phyloP scores from a whole-genome alignment of 2,797 vertebrate species.

The Channallabes apus region DNA sequence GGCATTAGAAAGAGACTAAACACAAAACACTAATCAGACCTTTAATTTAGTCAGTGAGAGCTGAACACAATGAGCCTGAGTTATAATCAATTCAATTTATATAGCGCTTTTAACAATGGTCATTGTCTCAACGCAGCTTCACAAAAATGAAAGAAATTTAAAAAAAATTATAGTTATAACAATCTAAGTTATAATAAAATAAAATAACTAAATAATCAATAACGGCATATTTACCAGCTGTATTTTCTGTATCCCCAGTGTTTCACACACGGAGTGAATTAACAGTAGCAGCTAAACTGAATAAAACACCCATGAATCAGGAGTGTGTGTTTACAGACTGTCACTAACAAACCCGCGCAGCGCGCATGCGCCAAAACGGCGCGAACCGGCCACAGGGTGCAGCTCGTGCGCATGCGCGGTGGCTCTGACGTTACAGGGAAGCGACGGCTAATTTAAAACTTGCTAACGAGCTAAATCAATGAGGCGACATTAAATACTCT shows the following conservation, averaged over 20 bases:
- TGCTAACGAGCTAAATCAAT: neutral
- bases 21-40: no score
- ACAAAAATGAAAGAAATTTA: no score
- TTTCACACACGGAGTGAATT: neutral
- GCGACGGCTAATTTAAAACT: neutral
- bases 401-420: constrained; percentile 11
- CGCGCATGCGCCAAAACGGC: constrained; percentile 2
- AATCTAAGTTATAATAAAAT: no score
- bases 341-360: neutral
- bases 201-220: neutral
- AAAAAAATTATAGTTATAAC: no score
- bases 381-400: neutral
- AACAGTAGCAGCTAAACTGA: neutral
- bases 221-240: neutral
- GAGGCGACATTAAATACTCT: neutral
- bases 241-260: neutral
- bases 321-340: constrained; percentile 14
- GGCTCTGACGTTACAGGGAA: constrained; percentile 8
- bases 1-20: constrained; percentile 26
- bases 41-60: neutral
- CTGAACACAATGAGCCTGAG: neutral
- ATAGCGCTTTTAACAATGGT: no score
- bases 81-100: no score
- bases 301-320: no score
- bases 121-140: no score